Evolutionary conservation across 2,113 vertebrate genomes (phyloP).

Genomic region (Panurus biarmicus): DNA sequence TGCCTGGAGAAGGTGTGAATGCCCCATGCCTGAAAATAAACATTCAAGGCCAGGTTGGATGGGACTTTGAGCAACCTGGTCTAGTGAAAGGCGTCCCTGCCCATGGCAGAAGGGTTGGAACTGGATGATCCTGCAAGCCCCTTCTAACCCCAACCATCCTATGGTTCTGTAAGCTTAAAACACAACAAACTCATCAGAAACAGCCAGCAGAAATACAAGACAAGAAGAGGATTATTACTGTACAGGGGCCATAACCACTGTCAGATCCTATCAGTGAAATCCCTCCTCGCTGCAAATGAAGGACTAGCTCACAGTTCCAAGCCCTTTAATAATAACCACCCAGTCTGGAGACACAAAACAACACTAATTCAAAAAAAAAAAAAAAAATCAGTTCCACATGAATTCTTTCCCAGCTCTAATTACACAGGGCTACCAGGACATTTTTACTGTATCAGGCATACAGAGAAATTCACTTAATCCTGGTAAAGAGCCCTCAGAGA

Average conservation of each 20-base stretch:
- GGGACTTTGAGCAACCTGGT: background rate
- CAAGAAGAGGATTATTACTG: background rate
- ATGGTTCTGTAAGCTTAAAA: background rate
- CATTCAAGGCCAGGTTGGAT: background rate
- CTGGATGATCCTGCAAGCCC: background rate
- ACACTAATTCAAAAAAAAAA: background rate
- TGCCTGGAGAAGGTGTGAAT: background rate
- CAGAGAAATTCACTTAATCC: slow-evolving; percentile 1
- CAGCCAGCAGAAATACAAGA: background rate
- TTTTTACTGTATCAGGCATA: background rate
- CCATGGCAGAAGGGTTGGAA: background rate
- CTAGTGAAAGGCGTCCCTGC: background rate
- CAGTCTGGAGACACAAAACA: background rate
- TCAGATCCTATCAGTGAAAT: background rate
- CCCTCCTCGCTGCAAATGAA: background rate
- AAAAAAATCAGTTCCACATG: background rate
- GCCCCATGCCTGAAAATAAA: background rate
- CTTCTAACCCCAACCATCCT: background rate
- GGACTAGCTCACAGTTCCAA: background rate
- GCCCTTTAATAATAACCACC: background rate
- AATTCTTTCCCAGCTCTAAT: background rate
- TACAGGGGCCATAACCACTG: background rate
- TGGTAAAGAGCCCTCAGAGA: background rate
- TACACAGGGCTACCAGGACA: background rate
- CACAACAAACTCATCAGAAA: background rate